Evolutionary conservation across 2,797 vertebrate species (phyloP), one percentile per base, ranked within the genome.

Genomic region (Lycodopsis pacificus): DNA sequence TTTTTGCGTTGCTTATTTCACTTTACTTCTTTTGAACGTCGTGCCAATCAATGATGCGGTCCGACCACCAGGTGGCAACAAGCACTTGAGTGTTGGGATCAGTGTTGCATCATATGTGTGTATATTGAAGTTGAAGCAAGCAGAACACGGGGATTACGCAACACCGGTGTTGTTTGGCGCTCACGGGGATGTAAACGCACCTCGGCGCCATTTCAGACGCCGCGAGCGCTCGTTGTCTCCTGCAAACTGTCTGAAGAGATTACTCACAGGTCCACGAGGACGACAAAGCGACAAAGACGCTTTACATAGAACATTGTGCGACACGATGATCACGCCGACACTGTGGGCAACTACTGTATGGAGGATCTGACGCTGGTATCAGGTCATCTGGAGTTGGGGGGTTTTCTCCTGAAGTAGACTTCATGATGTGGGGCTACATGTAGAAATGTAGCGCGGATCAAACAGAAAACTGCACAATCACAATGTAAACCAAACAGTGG

Each of bases 31-130:
- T 13, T 5, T 9, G 4, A 25, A 20, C 13, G 19, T 17, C 20
- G 48, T 56, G 76, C 62, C 64, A 30, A 51, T 56, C 56, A 61
- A 0, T 70, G 25, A 11, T 8, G 34, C 6, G 12, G n/a, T 76
- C 2, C 3, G 8, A 44, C 90, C 91, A 91, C 78, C 61, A 92
- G 92, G 61, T 76, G 92, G 89, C 89, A 48, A 25, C 72, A 78
- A 9, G 2, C 7, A 5, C 80, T 64, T 2, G 13, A 42, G 19
- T 10, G 5, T 65, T 14, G 27, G 27, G 1, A 7, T 11, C 46
- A 42, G 5, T 0, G 19, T 34, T 42, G 14, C 32, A 7, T 7
- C 32, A 34, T 2, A 7, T 8, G 20, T n/a, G n/a, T n/a, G n/a
- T 19, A 8, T 48, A 20, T 48, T 65, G 70, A 56, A 12, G 65